Evolutionary conservation across 2,888 invertebrate species (phyloP).

Genomic region (Steromphala cineraria): DNA sequence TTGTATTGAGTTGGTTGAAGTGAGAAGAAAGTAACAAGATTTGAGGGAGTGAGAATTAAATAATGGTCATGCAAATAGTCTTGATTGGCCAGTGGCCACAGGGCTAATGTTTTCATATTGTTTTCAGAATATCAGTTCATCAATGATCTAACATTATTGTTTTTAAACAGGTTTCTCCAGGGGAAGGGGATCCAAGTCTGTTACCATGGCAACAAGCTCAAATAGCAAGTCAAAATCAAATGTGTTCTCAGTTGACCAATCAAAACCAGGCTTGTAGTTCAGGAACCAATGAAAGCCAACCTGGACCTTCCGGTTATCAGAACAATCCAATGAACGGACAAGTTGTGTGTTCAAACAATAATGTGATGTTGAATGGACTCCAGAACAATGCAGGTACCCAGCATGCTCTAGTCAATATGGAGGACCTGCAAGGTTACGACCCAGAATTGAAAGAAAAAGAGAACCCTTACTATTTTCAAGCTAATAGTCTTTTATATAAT

Average conservation of each 20-base stretch:
- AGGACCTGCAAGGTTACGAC: constrained; percentile 45
- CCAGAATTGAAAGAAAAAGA: constrained; percentile 85
- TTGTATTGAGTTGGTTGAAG: no score
- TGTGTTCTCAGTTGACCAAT: not conserved
- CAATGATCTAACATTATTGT: no score
- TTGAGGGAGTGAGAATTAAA: no score
- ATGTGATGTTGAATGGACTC: not conserved
- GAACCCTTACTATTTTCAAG: constrained; percentile 89
- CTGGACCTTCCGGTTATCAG: not conserved
- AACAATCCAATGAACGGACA: not conserved
- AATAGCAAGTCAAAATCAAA: not conserved
- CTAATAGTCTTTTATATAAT: constrained; percentile 90
- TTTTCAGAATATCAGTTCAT: no score
- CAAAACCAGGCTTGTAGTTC: not conserved
- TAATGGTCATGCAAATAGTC: no score
- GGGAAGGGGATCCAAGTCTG: not conserved
- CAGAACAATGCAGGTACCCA: not conserved
- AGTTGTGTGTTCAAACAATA: not conserved
- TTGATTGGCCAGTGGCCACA: no score
- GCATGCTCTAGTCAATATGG: not conserved
- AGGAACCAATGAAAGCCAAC: not conserved
- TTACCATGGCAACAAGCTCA: constrained; percentile 14
- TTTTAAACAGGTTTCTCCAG: not conserved
- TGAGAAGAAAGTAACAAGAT: no score
- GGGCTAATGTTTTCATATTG: no score